phyloP scores from a whole-genome alignment of 1,140 invertebrate species.

The Apocrypta bakeri region DNA sequence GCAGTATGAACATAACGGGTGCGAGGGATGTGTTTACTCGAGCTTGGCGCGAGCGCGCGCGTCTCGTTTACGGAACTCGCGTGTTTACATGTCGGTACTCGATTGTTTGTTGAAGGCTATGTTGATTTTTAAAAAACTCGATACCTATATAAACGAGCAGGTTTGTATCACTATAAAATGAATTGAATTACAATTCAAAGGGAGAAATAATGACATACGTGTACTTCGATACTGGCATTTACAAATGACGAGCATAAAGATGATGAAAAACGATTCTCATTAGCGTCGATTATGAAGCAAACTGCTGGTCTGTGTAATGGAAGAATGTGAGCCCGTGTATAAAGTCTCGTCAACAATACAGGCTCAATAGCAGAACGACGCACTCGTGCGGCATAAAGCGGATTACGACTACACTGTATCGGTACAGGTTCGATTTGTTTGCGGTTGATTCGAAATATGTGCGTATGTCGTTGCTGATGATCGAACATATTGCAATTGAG shows the following conservation, averaged over 20 bases:
- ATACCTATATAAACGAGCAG: no score
- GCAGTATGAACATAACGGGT: background rate
- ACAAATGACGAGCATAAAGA: constrained; percentile 13
- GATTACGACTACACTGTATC: background rate
- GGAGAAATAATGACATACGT: background rate
- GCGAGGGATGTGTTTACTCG: no score
- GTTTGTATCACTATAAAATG: no score
- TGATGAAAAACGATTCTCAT: constrained; percentile 24
- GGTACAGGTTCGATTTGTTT: background rate
- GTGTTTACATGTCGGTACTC: no score
- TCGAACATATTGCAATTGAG: background rate
- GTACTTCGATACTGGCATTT: background rate
- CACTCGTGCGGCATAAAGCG: background rate
- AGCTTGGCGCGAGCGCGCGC: no score
- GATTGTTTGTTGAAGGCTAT: no score
- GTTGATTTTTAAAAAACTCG: no score
- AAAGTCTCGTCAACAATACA: background rate
- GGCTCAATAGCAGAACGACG: background rate
- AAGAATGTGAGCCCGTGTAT: background rate
- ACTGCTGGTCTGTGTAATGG: background rate
- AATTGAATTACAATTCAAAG: background rate
- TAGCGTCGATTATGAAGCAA: constrained; percentile 13
- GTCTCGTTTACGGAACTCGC: no score
- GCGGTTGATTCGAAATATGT: background rate
- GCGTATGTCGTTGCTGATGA: background rate